phyloP scores from a whole-genome alignment of 2,888 invertebrate species.

The Oscheius onirici region DNA sequence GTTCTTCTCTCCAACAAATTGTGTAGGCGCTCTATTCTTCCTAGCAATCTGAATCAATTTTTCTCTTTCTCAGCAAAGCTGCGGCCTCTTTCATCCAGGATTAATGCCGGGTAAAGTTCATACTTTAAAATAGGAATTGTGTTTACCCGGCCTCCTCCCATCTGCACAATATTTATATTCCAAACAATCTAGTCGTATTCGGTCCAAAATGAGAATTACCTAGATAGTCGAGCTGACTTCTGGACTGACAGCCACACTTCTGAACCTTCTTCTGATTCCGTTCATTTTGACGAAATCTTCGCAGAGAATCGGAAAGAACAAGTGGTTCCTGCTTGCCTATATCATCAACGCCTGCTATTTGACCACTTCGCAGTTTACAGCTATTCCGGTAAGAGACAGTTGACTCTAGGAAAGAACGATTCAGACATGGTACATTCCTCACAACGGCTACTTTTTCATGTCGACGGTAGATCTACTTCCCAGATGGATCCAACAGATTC shows the following conservation, averaged over 20 bases:
- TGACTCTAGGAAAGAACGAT: not conserved
- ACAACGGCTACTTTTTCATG: constrained; percentile 5
- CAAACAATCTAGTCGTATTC: too few species aligned
- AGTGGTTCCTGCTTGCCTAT: not conserved
- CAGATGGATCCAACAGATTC: constrained; percentile 9
- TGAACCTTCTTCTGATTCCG: not conserved
- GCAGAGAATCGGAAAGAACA: not conserved
- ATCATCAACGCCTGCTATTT: not conserved
- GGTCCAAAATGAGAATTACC: not conserved
- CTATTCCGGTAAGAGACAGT: too few species aligned
- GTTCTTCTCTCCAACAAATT: too few species aligned
- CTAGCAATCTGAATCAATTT: too few species aligned
- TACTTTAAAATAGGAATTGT: too few species aligned
- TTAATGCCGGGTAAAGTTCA: too few species aligned
- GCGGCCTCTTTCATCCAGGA: too few species aligned
- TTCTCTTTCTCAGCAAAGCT: too few species aligned
- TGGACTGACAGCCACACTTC: not conserved
- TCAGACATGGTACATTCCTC: constrained; percentile 2
- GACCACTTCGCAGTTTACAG: too few species aligned
- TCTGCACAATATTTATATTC: too few species aligned
- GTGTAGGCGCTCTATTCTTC: too few species aligned
- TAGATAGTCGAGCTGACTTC: not conserved
- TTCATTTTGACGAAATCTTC: not conserved
- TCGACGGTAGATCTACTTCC: constrained; percentile 12
- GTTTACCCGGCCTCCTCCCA: too few species aligned